Evolutionary conservation across 2,113 vertebrate genomes (phyloP).

Genomic region (Thunnus thynnus): DNA sequence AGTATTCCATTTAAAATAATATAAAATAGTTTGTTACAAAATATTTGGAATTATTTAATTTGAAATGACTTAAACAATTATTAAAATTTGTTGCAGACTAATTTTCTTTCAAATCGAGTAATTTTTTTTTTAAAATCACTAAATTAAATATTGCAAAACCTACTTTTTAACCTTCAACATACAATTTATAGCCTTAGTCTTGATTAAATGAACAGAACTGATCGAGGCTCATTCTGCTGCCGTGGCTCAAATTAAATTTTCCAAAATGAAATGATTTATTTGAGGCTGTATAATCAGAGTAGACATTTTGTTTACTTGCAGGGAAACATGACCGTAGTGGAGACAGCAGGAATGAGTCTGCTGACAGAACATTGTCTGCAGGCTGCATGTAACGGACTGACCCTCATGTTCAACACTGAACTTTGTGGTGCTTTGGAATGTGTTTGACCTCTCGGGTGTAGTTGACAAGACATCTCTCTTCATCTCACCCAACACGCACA

Average conservation of each 20-base stretch:
- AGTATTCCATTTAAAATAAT: too few relatives aligned
- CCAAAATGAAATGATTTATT: slow-evolving; percentile 7
- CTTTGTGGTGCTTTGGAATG: slow-evolving; percentile 71
- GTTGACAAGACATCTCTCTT: slow-evolving; percentile 45
- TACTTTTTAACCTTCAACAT: too few relatives aligned
- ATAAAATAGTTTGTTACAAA: too few relatives aligned
- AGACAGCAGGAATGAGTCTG: slow-evolving; percentile 56
- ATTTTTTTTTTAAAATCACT: too few relatives aligned
- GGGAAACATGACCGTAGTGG: slow-evolving; percentile 34
- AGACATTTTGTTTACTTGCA: slow-evolving; percentile 50
- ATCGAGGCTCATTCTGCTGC: neutral
- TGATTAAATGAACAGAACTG: slow-evolving; percentile 8
- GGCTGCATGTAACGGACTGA: slow-evolving; percentile 66
- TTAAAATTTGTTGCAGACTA: too few relatives aligned
- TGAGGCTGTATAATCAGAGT: slow-evolving; percentile 16
- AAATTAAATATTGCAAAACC: too few relatives aligned
- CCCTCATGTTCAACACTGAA: slow-evolving; percentile 72
- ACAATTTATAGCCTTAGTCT: neutral
- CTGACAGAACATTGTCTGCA: slow-evolving; percentile 54
- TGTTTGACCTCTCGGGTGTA: slow-evolving; percentile 60
- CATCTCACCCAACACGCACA: slow-evolving; percentile 30
- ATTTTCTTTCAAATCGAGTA: too few relatives aligned
- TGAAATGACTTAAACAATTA: too few relatives aligned
- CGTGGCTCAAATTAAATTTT: neutral
- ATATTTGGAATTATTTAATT: too few relatives aligned